Conservation (phyloP, 2,888 invertebrate species). For the Cephus rjabovi region DNA sequence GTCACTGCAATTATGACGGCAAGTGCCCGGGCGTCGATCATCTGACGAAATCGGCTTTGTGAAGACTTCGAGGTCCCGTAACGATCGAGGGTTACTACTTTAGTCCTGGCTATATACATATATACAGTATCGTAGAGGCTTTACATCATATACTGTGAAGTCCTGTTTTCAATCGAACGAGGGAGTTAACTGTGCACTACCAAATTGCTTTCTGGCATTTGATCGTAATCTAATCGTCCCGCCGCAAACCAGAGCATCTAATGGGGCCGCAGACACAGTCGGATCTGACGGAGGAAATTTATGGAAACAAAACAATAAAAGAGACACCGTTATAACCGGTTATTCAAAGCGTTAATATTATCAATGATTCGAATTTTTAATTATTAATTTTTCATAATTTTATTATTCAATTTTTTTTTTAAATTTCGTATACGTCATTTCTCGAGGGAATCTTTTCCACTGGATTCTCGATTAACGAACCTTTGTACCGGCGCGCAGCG, state of each 20-base stretch:
- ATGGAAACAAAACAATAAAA: constrained; percentile 28
- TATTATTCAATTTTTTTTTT: background rate
- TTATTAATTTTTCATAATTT: background rate
- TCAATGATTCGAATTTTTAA: background rate
- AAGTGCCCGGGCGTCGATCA: background rate
- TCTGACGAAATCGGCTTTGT: background rate
- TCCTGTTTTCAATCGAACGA: background rate
- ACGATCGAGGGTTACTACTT: background rate
- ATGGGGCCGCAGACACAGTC: constrained; percentile 42
- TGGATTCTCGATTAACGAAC: background rate
- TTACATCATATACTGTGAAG: background rate
- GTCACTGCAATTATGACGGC: background rate
- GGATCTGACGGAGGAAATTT: constrained; percentile 40
- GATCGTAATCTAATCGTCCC: constrained; percentile 48
- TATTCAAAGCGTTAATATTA: background rate
- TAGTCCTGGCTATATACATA: background rate
- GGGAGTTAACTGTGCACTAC: background rate
- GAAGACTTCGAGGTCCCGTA: background rate
- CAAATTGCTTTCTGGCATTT: constrained; percentile 8
- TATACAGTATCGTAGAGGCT: background rate
- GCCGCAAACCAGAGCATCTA: constrained; percentile 38
- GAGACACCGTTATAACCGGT: background rate
- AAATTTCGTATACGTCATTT: background rate
- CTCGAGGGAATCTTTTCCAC: background rate
- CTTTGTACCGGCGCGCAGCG: background rate